A percentile compares a stretch with the other conserved stretches of the same genome.
Conservation (phyloP, 2,888 invertebrate species). For the Drosophila nigricruria region DNA sequence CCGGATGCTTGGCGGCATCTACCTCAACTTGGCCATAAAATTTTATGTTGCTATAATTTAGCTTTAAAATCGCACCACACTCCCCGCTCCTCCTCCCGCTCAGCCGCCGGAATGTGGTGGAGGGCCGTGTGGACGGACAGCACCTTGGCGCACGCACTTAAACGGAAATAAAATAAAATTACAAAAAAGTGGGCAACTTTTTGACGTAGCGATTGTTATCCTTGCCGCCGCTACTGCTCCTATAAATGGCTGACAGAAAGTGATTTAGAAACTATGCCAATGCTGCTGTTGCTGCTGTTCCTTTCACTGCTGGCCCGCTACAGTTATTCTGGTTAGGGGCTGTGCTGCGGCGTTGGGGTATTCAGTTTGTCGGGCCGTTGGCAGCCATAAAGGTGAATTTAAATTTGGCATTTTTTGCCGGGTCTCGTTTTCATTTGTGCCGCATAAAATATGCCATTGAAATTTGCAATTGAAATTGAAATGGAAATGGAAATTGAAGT, state of each 20-base stretch:
- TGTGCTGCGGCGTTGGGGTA: not conserved
- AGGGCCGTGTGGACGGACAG: constrained; percentile 20
- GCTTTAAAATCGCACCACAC: constrained; percentile 73
- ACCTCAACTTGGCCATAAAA: constrained; percentile 67
- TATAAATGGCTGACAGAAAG: constrained; percentile 75
- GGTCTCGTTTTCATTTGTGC: constrained; percentile 47
- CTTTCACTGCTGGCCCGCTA: constrained; percentile 1
- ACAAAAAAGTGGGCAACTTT: constrained; percentile 81
- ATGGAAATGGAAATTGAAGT: constrained; percentile 16
- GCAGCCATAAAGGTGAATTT: constrained; percentile 75
- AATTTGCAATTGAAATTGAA: constrained; percentile 58
- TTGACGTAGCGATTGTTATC: constrained; percentile 78
- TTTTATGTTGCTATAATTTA: constrained; percentile 78
- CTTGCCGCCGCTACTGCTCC: constrained; percentile 44
- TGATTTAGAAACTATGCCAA: constrained; percentile 78
- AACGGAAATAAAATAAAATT: constrained; percentile 80
- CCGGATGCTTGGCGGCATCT: constrained; percentile 35
- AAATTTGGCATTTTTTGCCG: constrained; percentile 56
- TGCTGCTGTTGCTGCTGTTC: constrained; percentile 29
- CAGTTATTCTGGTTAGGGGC: constrained; percentile 16
- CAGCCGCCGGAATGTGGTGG: not conserved
- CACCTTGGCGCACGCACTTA: constrained; percentile 70
- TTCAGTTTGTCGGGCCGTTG: constrained; percentile 56
- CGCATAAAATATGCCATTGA: constrained; percentile 45
- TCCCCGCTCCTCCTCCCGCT: not conserved